Evolutionary conservation across 2,797 vertebrate species (phyloP), one percentile per base, ranked within the genome.

Genomic region (Macropodus opercularis): DNA sequence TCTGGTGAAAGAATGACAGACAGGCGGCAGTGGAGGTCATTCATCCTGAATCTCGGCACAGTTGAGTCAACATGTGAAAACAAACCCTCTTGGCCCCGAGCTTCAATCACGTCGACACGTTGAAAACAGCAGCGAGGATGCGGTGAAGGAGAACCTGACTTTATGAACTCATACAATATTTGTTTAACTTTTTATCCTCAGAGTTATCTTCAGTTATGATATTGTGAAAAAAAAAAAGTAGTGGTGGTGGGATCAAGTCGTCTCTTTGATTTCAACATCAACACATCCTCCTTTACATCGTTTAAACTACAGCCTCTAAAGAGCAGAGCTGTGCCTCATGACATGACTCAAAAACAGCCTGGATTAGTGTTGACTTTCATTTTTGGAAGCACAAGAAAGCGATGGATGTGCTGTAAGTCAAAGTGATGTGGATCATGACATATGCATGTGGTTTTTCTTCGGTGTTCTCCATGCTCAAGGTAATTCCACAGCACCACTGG

Each of bases 131-230:
- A 32, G 23, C 23, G 3, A 22, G 42, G 57, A 46, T 17, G 10
- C 26, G 29, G 3, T n/a, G 27, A 39, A 22, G 9, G 8, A 36
- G 14, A 72, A 53, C 6, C 35, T 31, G 21, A 29, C n/a, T 61
- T 22, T 34, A 15, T 41, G 31, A 17, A 9, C 24, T 43, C 2
- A 0, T 21, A 13, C 1, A 24, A 23, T 72, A 56, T 81, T 81
- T 75, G 32, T 54, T 69, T 69, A 77, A 72, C 50, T 44, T 81
- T 46, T 60, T 32, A 32, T 48, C n/a, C 14, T 50, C 17, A 27
- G 26, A 39, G 29, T 49, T 14, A 29, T 60, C 24, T 70, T 49
- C n/a, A n/a, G n/a, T n/a, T n/a, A n/a, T 49, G 31, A 59, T 65
- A 12, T 7, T 61, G 39, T 56, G 56, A 22, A 51, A 69, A 23